These are phyloP conservation scores for Pilophorus perplexus DNA, from an alignment of 2,888 invertebrate genomes.

Conservation along the genomic window DNA sequence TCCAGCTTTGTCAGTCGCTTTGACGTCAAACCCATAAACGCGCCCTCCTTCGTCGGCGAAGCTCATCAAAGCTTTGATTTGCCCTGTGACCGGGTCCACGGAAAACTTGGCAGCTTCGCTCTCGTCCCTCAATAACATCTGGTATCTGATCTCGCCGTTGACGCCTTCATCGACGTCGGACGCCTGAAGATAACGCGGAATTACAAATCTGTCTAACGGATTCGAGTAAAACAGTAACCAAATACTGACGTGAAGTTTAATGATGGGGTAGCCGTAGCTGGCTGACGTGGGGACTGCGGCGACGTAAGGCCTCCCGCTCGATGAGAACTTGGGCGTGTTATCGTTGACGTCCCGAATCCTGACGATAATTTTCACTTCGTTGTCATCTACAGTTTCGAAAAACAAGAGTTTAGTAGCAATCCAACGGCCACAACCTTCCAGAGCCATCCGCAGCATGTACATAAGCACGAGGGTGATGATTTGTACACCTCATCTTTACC, in stretches of 20 bases:
- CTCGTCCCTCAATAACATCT: constrained; percentile 63
- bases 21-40: constrained; percentile 82
- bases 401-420: constrained; percentile 16
- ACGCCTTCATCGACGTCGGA: constrained; percentile 70
- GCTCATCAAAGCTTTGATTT: constrained; percentile 69
- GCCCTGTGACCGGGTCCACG: constrained; percentile 73
- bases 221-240: neutral
- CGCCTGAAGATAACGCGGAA: constrained; percentile 57
- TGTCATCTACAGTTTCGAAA: constrained; percentile 58
- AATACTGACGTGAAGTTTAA: constrained; percentile 65
- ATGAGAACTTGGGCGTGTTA: constrained; percentile 73
- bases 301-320: constrained; percentile 69
- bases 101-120: constrained; percentile 73
- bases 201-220: neutral
- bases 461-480: too few relatives aligned
- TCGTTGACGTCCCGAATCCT: constrained; percentile 79
- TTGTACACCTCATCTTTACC: too few relatives aligned
- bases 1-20: constrained; percentile 78
- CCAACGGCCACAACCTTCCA: too few relatives aligned
- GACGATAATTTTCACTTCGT: constrained; percentile 76
- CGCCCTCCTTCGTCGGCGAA: constrained; percentile 69
- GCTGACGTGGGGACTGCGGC: constrained; percentile 80
- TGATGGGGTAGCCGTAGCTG: constrained; percentile 76
- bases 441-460: too few relatives aligned
- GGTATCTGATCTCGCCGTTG: constrained; percentile 77